Evolutionary conservation across 2,888 invertebrate species (phyloP).

Genomic region (Danaus chrysippus): DNA sequence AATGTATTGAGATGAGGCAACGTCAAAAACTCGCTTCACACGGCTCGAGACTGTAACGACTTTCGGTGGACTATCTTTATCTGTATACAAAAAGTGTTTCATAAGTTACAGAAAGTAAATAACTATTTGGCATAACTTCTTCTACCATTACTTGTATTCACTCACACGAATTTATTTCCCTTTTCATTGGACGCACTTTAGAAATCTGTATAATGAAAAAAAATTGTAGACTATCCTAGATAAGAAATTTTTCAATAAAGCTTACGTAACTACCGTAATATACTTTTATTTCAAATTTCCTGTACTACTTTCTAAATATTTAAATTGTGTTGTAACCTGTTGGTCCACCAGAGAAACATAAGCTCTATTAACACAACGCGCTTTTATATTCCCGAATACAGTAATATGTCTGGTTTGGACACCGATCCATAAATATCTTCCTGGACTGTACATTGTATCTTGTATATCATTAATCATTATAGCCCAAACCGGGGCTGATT

Average conservation of each 20-base stretch:
- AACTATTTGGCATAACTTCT: not conserved
- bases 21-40: not conserved
- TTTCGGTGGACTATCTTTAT: not conserved
- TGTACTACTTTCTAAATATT: not conserved
- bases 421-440: no score
- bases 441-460: no score
- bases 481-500: no score
- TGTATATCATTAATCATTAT: no score
- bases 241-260: constrained; percentile 60
- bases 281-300: constrained; percentile 14
- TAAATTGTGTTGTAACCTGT: no score
- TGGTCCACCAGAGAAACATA: no score
- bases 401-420: no score
- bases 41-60: not conserved
- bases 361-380: no score
- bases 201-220: constrained; percentile 32
- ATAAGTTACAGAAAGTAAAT: not conserved
- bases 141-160: constrained; percentile 1
- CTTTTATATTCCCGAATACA: no score
- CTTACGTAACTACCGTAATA: constrained; percentile 34
- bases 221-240: constrained; percentile 29
- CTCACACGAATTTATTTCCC: constrained; percentile 19
- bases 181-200: constrained; percentile 44
- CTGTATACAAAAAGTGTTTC: not conserved
- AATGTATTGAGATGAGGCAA: not conserved